Percentiles rank a stretch among this genome's conserved stretches.
phyloP scores from a whole-genome alignment of 2,888 invertebrate species.

The Aphelenchoides bicaudatus region DNA sequence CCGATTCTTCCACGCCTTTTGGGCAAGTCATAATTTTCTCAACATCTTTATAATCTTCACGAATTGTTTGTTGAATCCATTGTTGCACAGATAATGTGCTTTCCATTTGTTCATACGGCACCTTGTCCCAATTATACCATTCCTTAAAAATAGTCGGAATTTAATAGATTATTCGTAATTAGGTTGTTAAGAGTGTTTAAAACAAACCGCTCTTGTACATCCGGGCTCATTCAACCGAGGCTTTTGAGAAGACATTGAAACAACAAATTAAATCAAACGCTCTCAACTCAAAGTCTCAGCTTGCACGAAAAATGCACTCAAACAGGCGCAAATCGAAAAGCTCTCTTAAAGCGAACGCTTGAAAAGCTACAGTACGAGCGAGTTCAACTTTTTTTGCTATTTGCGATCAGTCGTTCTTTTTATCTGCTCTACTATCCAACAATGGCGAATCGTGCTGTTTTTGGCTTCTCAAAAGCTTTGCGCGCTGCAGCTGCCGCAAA shows the following conservation, averaged over 20 bases:
- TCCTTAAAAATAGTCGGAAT: slow-evolving; percentile 68
- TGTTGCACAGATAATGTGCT: slow-evolving; percentile 96
- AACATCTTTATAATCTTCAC: slow-evolving; percentile 84
- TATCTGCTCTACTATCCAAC: no score
- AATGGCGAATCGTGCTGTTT: no score
- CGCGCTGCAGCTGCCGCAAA: slow-evolving; percentile 48
- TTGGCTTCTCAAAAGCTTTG: neutral
- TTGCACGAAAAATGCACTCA: no score
- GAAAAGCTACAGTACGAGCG: no score
- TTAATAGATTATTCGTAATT: neutral
- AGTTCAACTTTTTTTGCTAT: no score
- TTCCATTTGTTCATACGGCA: slow-evolving; percentile 99
- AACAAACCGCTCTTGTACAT: slow-evolving; percentile 43
- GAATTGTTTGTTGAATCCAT: slow-evolving; percentile 94
- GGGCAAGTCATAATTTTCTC: slow-evolving; percentile 92
- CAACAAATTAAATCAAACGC: no score
- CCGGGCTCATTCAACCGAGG: slow-evolving; percentile 42
- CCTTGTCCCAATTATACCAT: slow-evolving; percentile 94
- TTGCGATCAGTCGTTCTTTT: no score
- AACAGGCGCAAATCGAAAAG: no score
- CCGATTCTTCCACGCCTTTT: slow-evolving; percentile 67
- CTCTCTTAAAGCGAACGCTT: no score
- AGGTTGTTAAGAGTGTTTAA: neutral
- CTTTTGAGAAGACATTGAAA: neutral
- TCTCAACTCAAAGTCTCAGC: no score